Percentiles rank a stretch among this genome's conserved stretches.
phyloP scores from a whole-genome alignment of 2,797 vertebrate genomes.

The Antennarius maculatus region DNA sequence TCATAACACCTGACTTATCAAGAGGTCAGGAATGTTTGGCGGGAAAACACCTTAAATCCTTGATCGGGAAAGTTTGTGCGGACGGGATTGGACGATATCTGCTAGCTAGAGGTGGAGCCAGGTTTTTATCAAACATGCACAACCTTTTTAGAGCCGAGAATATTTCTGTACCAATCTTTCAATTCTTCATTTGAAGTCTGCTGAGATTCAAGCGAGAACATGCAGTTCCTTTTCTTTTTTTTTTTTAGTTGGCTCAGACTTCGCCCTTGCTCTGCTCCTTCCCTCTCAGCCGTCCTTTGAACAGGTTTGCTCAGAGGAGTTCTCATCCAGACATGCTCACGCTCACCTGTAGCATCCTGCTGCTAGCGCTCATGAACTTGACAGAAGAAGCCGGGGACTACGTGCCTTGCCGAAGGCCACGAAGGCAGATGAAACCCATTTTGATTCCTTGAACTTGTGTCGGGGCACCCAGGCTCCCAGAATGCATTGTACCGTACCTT shows the following conservation, averaged over 20 bases:
- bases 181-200: conserved; percentile 29
- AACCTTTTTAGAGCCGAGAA: conserved; percentile 22
- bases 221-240: conserved; percentile 14
- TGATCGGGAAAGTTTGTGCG: background rate
- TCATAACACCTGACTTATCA: background rate
- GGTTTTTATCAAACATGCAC: conserved; percentile 34
- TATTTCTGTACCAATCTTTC: background rate
- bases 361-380: conserved; percentile 11
- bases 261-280: conserved; percentile 11
- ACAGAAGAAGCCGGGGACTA: background rate
- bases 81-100: background rate
- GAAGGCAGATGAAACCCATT: conserved; percentile 26
- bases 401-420: conserved; percentile 46
- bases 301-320: conserved; percentile 7
- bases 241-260: conserved; percentile 36
- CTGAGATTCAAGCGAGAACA: conserved; percentile 21
- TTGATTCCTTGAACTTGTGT: too few species aligned
- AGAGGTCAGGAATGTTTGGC: conserved; percentile 26
- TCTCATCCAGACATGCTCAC: background rate
- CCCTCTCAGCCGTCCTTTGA: background rate
- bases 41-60: background rate
- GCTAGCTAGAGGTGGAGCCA: background rate
- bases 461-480: too few species aligned
- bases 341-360: background rate
- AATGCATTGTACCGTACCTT: too few species aligned